Conservation (phyloP, 1,140 invertebrate genomes). For the Drusus annulatus region DNA sequence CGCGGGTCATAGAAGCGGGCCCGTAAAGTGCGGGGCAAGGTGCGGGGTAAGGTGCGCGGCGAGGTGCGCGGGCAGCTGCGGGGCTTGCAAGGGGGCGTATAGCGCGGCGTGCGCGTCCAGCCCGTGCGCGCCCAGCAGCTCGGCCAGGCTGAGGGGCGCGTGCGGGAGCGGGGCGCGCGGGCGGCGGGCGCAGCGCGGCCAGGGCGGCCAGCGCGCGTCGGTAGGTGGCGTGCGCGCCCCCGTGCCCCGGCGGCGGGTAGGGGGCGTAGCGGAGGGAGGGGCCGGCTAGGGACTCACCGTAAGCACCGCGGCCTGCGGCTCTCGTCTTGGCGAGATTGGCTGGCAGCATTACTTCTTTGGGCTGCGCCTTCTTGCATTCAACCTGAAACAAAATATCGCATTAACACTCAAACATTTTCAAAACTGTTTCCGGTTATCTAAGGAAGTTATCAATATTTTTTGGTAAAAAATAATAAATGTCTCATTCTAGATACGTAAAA, state of each 20-base stretch:
- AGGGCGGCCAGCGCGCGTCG: slow-evolving; percentile 66
- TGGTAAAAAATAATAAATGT: too few relatives aligned
- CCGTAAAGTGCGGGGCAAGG: slow-evolving; percentile 63
- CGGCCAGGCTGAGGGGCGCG: slow-evolving; percentile 68
- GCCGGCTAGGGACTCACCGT: slow-evolving; percentile 91
- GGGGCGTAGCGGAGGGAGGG: slow-evolving; percentile 77
- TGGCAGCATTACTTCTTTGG: slow-evolving; percentile 99
- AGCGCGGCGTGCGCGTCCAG: slow-evolving; percentile 59
- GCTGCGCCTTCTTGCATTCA: slow-evolving; percentile 99
- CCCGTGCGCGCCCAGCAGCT: slow-evolving; percentile 63
- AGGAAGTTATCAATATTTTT: too few relatives aligned
- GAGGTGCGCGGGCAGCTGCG: slow-evolving; percentile 63
- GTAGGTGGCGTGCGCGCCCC: slow-evolving; percentile 69
- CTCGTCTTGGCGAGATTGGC: slow-evolving; percentile 94
- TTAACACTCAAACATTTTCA: too few relatives aligned
- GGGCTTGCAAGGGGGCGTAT: slow-evolving; percentile 64
- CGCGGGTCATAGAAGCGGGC: slow-evolving; percentile 79
- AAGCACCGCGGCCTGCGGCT: slow-evolving; percentile 91
- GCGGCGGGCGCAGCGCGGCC: slow-evolving; percentile 67
- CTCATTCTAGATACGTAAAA: too few relatives aligned
- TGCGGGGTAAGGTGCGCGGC: slow-evolving; percentile 68
- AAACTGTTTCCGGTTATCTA: too few relatives aligned
- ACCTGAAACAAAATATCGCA: slow-evolving; percentile 78
- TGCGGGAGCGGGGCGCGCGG: slow-evolving; percentile 60
- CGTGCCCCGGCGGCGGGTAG: slow-evolving; percentile 70